Percentiles rank a stretch among this genome's conserved stretches.
Conservation (phyloP, 2,888 invertebrate species). For the Drepana falcataria region DNA sequence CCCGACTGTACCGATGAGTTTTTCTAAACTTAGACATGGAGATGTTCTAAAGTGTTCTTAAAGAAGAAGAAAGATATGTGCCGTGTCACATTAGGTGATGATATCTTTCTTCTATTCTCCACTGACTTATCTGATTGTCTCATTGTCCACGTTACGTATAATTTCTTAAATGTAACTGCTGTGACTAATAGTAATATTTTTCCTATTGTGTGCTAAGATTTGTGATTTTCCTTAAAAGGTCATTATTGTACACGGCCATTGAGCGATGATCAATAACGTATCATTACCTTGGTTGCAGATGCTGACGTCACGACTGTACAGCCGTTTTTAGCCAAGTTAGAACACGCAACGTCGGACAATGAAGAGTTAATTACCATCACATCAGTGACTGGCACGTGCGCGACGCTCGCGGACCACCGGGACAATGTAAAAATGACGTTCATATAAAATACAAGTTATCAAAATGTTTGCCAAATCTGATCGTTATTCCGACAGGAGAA, state of each 20-base stretch:
- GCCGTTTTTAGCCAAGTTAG: conserved; percentile 25
- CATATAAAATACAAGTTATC: conserved; percentile 15
- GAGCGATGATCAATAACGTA: neutral
- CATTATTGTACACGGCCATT: neutral
- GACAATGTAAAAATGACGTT: conserved; percentile 15
- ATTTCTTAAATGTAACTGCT: no score
- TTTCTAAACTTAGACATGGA: no score
- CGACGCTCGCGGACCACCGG: neutral
- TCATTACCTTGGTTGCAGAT: conserved; percentile 54
- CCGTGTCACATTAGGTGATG: no score
- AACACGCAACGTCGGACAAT: conserved; percentile 36
- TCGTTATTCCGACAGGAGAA: conserved; percentile 67
- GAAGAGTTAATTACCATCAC: conserved; percentile 22
- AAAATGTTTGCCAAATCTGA: conserved; percentile 61
- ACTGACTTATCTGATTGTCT: no score
- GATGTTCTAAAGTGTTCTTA: no score
- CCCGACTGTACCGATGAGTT: no score
- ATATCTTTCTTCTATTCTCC: no score
- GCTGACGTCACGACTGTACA: conserved; percentile 38
- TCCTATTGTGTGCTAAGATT: no score
- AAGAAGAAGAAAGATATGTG: no score
- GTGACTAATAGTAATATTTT: no score
- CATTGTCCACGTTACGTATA: no score
- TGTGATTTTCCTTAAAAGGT: neutral
- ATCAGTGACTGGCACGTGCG: neutral